Conservation (phyloP, 92 coral and sea anemone species). For the Diadumene lineata region DNA sequence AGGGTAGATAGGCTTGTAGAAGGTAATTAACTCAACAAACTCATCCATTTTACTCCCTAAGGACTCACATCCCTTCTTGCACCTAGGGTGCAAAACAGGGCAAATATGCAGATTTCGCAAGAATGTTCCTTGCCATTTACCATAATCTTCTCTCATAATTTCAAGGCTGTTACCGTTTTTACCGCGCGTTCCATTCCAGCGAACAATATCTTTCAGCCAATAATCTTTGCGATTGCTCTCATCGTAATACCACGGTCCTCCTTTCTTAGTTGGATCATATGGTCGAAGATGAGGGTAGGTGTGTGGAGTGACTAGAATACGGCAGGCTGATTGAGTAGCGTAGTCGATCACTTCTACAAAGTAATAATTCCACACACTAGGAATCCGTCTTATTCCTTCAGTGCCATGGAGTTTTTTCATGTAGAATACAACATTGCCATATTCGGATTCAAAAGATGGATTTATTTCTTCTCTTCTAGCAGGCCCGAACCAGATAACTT, state of each 20-base stretch:
- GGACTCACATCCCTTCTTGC: too few species aligned
- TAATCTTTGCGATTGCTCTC: slow-evolving; percentile 21
- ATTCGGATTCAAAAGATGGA: not conserved
- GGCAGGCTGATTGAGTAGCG: slow-evolving; percentile 23
- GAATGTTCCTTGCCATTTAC: not conserved
- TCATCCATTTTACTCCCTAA: too few species aligned
- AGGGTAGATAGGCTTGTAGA: too few species aligned
- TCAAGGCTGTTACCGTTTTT: not conserved
- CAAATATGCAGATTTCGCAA: not conserved
- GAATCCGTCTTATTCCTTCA: slow-evolving; percentile 4
- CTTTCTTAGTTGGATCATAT: slow-evolving; percentile 41
- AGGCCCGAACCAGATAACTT: slow-evolving; percentile 33
- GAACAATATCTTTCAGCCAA: slow-evolving; percentile 25
- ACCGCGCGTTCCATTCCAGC: slow-evolving; percentile 24
- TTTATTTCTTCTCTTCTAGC: too few species aligned
- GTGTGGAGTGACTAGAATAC: slow-evolving; percentile 36
- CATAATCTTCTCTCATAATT: slow-evolving; percentile 11
- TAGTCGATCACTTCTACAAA: slow-evolving; percentile 30
- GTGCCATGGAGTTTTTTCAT: slow-evolving; percentile 1
- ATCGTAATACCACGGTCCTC: slow-evolving; percentile 61
- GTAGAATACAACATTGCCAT: slow-evolving; percentile 2
- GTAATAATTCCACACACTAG: slow-evolving; percentile 18
- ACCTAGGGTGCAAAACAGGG: slow-evolving; percentile 9
- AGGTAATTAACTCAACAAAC: too few species aligned
- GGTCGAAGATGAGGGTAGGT: slow-evolving; percentile 22